Evolutionary conservation across 1,140 invertebrate genomes (phyloP), one percentile per base, ranked within the genome.

Genomic region (Cydia strobilella): DNA sequence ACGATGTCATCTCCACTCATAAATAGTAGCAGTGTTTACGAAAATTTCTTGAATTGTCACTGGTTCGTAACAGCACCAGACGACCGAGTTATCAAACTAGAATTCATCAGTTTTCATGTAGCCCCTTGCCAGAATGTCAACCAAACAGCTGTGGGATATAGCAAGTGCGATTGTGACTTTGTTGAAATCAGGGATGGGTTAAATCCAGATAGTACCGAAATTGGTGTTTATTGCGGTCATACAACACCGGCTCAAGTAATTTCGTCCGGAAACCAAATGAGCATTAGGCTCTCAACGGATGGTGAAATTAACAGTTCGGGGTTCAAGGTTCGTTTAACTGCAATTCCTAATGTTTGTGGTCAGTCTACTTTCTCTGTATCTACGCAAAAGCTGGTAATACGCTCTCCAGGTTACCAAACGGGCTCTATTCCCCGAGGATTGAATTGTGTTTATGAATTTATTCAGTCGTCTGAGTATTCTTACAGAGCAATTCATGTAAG

Each of bases 141-240:
- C 75, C 86, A 73, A 96, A 91, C 91, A 39, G 86, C 86, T 18
- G 54, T 93, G 73, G 91, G 90, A 9, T 80, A 79, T 59, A 90
- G 79, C 74, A 86, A 89, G 69, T 93, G 96, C 79, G 86, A 85
- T 12, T 95, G 94, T 75, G 96, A 97, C 87, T 96, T 92, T 78
- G 78, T 97, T 20, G 94, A 97, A 92, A 93, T 97, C 80, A 88
- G 81, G 73, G 96, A 97, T 89, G 96, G 96, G 3, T 81, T 91
- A 9, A 94, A 95, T 72, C 93, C 94, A 18, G 94, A 93, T 75
- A 93, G 94, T 63, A 92, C 95, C 63, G 71, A 94, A 13, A 95
- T 97, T 12, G 95, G 94, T 0, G 93, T 81, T 72, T 95, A 95
- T 78, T 97, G 97, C 84, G 96, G 96, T 0, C 93, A 94, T 54